Base-by-base conservation (phyloP, 1,140 invertebrate species). In the Drosophila athabasca region DNA sequence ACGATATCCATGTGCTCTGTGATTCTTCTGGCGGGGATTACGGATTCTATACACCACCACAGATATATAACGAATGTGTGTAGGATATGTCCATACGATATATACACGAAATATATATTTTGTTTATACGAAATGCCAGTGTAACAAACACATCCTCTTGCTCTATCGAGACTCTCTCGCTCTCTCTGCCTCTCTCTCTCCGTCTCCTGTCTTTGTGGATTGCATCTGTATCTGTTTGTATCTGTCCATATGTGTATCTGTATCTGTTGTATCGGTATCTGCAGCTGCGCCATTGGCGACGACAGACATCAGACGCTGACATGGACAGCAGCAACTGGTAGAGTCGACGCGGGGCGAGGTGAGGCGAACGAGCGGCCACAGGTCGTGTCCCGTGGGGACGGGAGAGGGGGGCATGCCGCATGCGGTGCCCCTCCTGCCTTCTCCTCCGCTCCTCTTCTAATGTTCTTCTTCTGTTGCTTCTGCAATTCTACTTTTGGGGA, bases 241-340 rank as follows among this genome's bases (percentile, higher is more conserved):
- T 53, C 19, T 26, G 53, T 49, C 35, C 24, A 24, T 71, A 43
- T 41, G 67, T 35, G 49, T 62, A 39, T 71, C 22, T 65, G 43
- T 61, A 41, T 43, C 8, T 44, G 44, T 51, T 43, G n/a, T 11
- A 50, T 57, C 8, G 44, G 44, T 55, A 54, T 67, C 65, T 76
- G 76, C 81, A 85, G 81, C 81, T 85, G 81, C 81, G 82, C 74
- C 78, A 77, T 87, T 87, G 83, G 82, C 82, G 82, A 85, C 82
- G 82, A 85, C 82, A 87, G 82, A 87, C 78, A 78, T 69, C 78
- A 81, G 74, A 65, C 84, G 82, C 72, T 76, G 73, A 76, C 72
- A 76, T 68, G 72, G 52, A 44, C 77, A 64, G 64, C 35, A 13
- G 69, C 48, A 62, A 75, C 52, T 54, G 60, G 61, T 58, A 68